phyloP scores from a whole-genome alignment of 2,797 vertebrate species.

The Enteromius thamalakanensis region DNA sequence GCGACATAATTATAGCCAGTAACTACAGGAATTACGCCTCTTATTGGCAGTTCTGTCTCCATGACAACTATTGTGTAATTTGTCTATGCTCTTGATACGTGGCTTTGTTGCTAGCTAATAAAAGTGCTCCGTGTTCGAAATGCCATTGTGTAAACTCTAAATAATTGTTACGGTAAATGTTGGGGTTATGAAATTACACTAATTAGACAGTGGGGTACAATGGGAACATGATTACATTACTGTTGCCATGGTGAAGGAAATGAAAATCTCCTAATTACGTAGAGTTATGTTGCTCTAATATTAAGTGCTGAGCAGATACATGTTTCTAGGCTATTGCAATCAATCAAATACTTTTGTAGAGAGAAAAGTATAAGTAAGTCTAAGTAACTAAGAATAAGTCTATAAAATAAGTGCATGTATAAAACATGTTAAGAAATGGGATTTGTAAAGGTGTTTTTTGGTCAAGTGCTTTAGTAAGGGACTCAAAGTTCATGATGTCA shows the following conservation, averaged over 20 bases:
- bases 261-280: neutral
- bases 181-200: constrained; percentile 26
- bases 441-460: neutral
- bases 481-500: too few species aligned
- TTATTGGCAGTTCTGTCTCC: neutral
- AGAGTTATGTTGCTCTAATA: neutral
- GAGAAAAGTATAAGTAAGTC: neutral
- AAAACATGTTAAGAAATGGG: neutral
- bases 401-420: neutral
- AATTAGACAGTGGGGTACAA: neutral
- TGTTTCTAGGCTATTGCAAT: neutral
- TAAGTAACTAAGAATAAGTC: neutral
- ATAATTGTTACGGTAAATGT: neutral
- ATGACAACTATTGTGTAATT: constrained; percentile 12
- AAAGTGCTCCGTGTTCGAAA: neutral
- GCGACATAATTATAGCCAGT: neutral
- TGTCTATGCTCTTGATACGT: constrained; percentile 6
- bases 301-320: neutral
- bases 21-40: neutral
- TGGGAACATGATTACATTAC: constrained; percentile 3
- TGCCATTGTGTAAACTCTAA: neutral
- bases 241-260: constrained; percentile 1
- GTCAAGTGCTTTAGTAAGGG: neutral
- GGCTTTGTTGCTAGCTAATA: constrained; percentile 5
- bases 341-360: neutral